Conservation (phyloP, 1,140 invertebrate genomes). For the Oryctes rhinoceros region DNA sequence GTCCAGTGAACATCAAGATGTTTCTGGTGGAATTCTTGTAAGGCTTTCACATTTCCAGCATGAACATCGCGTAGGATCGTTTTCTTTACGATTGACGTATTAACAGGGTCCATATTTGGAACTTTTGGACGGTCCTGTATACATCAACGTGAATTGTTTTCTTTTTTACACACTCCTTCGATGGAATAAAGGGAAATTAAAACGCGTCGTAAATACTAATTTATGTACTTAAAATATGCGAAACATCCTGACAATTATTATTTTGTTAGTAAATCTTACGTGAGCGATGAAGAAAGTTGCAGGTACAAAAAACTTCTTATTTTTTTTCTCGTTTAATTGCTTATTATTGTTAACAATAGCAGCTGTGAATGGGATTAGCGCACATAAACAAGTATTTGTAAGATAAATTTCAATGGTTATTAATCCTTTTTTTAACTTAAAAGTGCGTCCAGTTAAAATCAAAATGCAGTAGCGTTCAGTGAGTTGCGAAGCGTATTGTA, state of each 20-base stretch:
- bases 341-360: not conserved
- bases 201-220: not conserved
- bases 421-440: not conserved
- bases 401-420: not conserved
- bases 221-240: not conserved
- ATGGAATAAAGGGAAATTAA: conserved; percentile 5
- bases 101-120: not conserved
- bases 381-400: too few species aligned
- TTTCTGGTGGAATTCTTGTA: conserved; percentile 42
- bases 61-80: conserved; percentile 47
- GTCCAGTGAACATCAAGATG: conserved; percentile 48
- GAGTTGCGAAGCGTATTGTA: too few species aligned
- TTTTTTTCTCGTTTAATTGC: not conserved
- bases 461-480: too few species aligned
- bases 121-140: conserved; percentile 1
- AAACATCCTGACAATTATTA: not conserved
- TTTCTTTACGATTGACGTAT: not conserved
- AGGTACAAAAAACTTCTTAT: not conserved
- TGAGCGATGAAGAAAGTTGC: not conserved
- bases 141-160: not conserved
- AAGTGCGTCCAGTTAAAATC: too few species aligned
- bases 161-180: not conserved
- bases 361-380: too few species aligned
- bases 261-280: not conserved
- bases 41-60: conserved; percentile 26